Evolutionary conservation across 2,113 vertebrate species (phyloP).

Genomic region (Stomatorhinus ivindoensis): DNA sequence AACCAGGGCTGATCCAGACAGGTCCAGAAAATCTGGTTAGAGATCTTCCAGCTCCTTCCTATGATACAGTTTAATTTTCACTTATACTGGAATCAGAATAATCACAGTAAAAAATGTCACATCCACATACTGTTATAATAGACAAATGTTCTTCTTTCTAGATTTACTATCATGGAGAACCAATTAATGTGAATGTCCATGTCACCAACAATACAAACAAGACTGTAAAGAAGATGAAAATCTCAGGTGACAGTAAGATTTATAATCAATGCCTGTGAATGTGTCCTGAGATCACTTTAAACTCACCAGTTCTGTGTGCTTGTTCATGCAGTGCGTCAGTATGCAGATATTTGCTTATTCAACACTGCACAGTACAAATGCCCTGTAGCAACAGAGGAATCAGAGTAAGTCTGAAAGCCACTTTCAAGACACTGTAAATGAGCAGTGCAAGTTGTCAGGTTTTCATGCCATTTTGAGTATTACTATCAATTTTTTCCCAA

Average conservation of each 20-base stretch:
- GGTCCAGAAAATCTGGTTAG: not conserved
- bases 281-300: not conserved
- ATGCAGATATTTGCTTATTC: constrained; percentile 94
- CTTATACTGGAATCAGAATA: not conserved
- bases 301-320: not conserved
- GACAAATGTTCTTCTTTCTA: constrained; percentile 36
- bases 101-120: not conserved
- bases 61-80: not conserved
- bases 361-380: constrained; percentile 98
- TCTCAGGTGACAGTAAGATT: constrained; percentile 62
- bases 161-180: constrained; percentile 96
- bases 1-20: too few species aligned
- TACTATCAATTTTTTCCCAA: not conserved
- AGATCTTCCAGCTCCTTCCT: not conserved
- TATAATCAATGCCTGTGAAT: not conserved
- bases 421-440: not conserved
- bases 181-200: constrained; percentile 91
- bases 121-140: not conserved
- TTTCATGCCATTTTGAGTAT: not conserved
- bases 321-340: constrained; percentile 75
- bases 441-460: not conserved
- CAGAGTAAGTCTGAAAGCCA: constrained; percentile 70
- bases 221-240: constrained; percentile 94
- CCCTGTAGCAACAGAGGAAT: constrained; percentile 85
- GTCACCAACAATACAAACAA: constrained; percentile 99